These are phyloP conservation scores for Crenuchus spilurus DNA, from an alignment of 2,797 vertebrate species.

Conservation along the genomic window DNA sequence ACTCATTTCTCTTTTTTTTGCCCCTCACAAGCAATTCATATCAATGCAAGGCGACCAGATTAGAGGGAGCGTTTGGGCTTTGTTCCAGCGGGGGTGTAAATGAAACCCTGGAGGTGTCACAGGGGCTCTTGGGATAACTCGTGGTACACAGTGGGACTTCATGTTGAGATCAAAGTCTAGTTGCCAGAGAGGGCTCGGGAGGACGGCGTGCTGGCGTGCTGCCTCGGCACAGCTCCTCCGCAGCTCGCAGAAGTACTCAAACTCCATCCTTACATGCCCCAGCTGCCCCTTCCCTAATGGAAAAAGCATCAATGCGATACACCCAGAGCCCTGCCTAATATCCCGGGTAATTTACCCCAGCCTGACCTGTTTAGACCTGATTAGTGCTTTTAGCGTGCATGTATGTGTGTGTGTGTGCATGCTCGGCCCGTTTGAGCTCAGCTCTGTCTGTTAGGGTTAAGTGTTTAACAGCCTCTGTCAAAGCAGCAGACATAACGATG, in stretches of 20 bases:
- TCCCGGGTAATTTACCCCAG: slow-evolving; percentile 56
- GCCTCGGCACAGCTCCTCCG: not conserved
- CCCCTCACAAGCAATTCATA: not conserved
- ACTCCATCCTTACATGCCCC: not conserved
- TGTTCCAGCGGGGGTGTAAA: slow-evolving; percentile 1
- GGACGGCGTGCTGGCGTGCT: not conserved
- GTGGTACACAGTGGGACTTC: not conserved
- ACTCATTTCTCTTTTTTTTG: not conserved
- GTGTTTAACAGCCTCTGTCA: slow-evolving; percentile 63
- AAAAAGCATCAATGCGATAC: slow-evolving; percentile 33
- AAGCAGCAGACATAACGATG: slow-evolving; percentile 49
- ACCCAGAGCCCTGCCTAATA: slow-evolving; percentile 48
- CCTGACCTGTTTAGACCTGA: slow-evolving; percentile 62
- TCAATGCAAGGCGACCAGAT: not conserved
- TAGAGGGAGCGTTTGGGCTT: not conserved
- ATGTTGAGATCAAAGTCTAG: slow-evolving; percentile 28
- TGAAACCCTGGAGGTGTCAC: slow-evolving; percentile 1
- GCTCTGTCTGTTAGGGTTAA: slow-evolving; percentile 66
- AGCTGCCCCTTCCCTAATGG: slow-evolving; percentile 20
- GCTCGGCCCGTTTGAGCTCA: slow-evolving; percentile 54
- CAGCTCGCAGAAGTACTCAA: slow-evolving; percentile 2
- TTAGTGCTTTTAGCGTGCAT: slow-evolving; percentile 61
- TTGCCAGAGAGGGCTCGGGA: slow-evolving; percentile 4
- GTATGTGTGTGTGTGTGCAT: slow-evolving; percentile 56
- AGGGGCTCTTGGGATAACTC: not conserved